phyloP scores from a whole-genome alignment of 1,140 invertebrate species.

The Drosophila sulfurigaster region DNA sequence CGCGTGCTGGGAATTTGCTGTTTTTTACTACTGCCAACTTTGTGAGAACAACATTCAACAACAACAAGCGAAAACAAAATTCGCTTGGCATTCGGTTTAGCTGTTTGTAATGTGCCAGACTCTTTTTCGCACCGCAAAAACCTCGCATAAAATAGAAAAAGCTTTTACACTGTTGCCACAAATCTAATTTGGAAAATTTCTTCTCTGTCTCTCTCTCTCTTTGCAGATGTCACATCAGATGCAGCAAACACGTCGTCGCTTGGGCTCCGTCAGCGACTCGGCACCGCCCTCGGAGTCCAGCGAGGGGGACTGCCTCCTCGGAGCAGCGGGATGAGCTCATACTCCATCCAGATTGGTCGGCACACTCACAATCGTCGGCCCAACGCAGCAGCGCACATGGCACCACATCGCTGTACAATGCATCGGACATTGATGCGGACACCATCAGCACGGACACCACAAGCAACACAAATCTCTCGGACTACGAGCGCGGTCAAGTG shows the following conservation, averaged over 20 bases:
- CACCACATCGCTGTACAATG: constrained; percentile 75
- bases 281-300: constrained; percentile 83
- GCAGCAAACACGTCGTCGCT: constrained; percentile 77
- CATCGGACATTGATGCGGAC: constrained; percentile 80
- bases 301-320: constrained; percentile 81
- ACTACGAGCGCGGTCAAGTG: constrained; percentile 90
- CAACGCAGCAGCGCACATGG: constrained; percentile 72
- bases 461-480: constrained; percentile 86
- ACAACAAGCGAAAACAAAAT: constrained; percentile 9
- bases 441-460: constrained; percentile 80
- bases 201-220: constrained; percentile 5
- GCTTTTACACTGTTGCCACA: constrained; percentile 66
- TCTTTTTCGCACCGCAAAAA: constrained; percentile 2
- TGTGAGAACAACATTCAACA: constrained; percentile 3
- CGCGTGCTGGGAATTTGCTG: constrained; percentile 47
- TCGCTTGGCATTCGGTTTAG: not conserved
- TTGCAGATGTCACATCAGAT: constrained; percentile 76
- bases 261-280: constrained; percentile 82
- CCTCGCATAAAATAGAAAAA: constrained; percentile 49
- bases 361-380: constrained; percentile 71
- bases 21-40: constrained; percentile 24
- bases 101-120: constrained; percentile 25
- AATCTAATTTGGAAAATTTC: constrained; percentile 68
- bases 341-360: constrained; percentile 77
- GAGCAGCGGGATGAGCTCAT: constrained; percentile 77